Percentiles rank a stretch among this genome's conserved stretches.
These are phyloP conservation scores for Volucella inflata DNA, from an alignment of 2,888 invertebrate genomes.

Conservation along the genomic window DNA sequence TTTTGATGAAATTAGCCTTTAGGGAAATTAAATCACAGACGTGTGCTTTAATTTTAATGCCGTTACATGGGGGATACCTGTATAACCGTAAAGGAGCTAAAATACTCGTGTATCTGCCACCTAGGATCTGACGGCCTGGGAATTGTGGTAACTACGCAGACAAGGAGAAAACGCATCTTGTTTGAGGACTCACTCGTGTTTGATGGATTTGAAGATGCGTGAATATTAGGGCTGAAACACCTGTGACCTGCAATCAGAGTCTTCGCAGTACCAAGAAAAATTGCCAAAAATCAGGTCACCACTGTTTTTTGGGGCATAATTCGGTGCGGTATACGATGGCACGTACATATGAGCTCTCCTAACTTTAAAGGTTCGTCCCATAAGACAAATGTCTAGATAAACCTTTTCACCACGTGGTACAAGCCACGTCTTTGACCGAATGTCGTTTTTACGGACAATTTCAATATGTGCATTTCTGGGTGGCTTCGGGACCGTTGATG, in stretches of 20 bases:
- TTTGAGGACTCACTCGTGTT: constrained; percentile 29
- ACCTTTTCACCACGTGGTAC: no score
- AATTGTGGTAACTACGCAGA: constrained; percentile 10
- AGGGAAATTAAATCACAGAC: constrained; percentile 72
- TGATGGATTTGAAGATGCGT: constrained; percentile 43
- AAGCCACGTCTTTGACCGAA: no score
- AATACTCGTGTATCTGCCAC: constrained; percentile 15
- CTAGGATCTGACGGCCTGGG: not conserved
- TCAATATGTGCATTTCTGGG: no score
- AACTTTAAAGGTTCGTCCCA: no score
- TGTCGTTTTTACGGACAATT: no score
- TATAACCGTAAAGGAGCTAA: constrained; percentile 21
- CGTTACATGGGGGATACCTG: constrained; percentile 52
- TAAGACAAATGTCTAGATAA: no score
- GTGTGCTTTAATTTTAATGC: constrained; percentile 71
- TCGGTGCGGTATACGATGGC: no score
- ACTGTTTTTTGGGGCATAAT: no score
- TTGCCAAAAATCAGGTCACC: no score
- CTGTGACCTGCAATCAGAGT: not conserved
- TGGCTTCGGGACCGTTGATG: no score
- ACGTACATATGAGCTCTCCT: no score
- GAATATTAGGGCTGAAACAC: constrained; percentile 4
- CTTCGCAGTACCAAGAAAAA: no score
- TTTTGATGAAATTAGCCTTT: constrained; percentile 72
- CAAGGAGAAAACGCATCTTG: constrained; percentile 26